Evolutionary conservation across 1,140 invertebrate species (phyloP), one percentile per base, ranked within the genome.

Genomic region (Drosophila cardini): DNA sequence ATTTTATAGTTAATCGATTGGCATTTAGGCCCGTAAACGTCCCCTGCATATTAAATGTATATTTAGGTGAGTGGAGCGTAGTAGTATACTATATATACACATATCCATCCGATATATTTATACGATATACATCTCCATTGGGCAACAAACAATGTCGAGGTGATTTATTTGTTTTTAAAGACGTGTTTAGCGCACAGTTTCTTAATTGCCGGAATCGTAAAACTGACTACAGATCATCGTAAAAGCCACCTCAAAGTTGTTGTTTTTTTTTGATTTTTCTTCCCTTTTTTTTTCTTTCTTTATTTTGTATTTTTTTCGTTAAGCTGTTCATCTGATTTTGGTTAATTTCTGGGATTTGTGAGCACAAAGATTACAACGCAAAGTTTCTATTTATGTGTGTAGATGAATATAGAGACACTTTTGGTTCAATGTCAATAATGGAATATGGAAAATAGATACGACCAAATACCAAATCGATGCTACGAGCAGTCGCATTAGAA

Each of bases 151-250:
- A 65, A 71, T 72, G 34, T 70, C 45, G 40, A 73, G 67, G 76
- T 89, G 84, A 89, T 90, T 89, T 89, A 90, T 89, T 78, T 90
- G 68, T 63, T 84, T 89, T 89, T 90, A 84, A 89, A 90, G 77
- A 89, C 84, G 85, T 89, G 84, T 89, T 90, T 78, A 84, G 77
- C 77, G 68, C 77, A 57, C 67, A 48, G 64, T 61, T 68, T 69
- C 45, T 69, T 79, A 77, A 82, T 80, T 78, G 77, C 60, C 53
- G 50, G 7, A 71, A 76, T 75, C 80, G 80, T 89, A 73, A 89
- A 89, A 73, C 64, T 64, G 69, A 73, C 53, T 72, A 71, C 68
- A 65, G 70, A 82, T 71, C 81, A 71, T 65, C 76, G 64, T 87
- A 64, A 55, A 76, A 72, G 45, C 26, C 42, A n/a, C 32, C 64